Base-by-base conservation (phyloP, 1,140 invertebrate genomes). In the Cecropterus lyciades region DNA sequence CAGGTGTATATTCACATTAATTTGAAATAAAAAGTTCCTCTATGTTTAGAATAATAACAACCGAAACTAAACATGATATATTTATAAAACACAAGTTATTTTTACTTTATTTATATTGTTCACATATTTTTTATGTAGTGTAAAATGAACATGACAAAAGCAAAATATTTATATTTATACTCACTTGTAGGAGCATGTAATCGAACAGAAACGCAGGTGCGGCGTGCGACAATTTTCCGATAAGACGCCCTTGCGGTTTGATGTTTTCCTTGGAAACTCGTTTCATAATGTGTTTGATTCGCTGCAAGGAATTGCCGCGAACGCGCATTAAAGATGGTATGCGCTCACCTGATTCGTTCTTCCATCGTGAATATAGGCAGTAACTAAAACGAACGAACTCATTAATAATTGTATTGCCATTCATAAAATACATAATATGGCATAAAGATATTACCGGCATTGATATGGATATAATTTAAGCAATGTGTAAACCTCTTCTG, bases 211-310 rank as follows among this genome's bases (percentile, higher is more conserved):
- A 96, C 16, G 97, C 97, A 0, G 99, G 99, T 49, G 98, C 97
- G 57, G 97, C 98, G 85, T 99, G 99, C 27, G 98, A 98, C 13
- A 99, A 93, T 93, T 99, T 99, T 11, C 98, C 99, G 62, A 99
- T 96, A 33, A 97, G 95, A 65, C 99, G 93, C 6, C 99, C 99
- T 57, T 98, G 96, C 0, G 97, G 98, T 90, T 99, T 99, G 1
- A 99, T 98, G 79, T 98, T 99, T 91, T 99, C 99, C 87, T 99
- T 99, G 76, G 97, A 98, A 1, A 99, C 96, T 51, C 99, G 94
- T 93, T 99, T 99, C 97, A 99, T 99, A 6, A 99, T 96, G 68
- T 98, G 98, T 82, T 99, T 99, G 5, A 99, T 97, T 79, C 97
- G 96, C 76, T 99, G 98, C 64, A 98, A 94, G 0, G 96, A 95